phyloP scores from a whole-genome alignment of 2,113 vertebrate genomes.

The Rattus rattus region DNA sequence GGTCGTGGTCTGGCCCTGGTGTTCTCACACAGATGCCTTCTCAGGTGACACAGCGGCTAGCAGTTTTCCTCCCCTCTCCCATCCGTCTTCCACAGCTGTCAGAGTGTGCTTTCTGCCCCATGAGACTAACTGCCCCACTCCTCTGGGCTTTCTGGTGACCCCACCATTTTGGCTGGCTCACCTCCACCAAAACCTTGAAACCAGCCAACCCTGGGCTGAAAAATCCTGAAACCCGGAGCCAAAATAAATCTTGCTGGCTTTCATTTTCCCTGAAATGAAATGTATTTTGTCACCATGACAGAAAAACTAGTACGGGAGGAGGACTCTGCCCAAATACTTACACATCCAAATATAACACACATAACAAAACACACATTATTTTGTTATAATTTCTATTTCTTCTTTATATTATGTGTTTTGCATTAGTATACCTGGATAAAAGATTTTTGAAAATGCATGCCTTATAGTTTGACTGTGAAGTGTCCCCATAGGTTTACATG shows the following conservation, averaged over 20 bases:
- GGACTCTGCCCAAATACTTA: neutral
- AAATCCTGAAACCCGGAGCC: neutral
- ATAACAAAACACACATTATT: neutral
- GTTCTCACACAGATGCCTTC: no score
- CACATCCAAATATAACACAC: neutral
- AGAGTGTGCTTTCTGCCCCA: neutral
- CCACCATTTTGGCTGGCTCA: neutral
- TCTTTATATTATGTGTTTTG: neutral
- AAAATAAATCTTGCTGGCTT: neutral
- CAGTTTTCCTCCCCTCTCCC: neutral
- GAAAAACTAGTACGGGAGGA: neutral
- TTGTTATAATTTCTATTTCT: neutral
- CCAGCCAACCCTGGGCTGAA: neutral
- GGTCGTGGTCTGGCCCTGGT: accelerated
- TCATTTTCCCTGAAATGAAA: neutral
- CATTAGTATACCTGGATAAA: neutral
- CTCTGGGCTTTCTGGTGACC: neutral
- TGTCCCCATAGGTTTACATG: neutral
- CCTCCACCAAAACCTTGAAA: neutral
- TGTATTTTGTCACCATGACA: neutral
- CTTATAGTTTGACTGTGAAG: neutral
- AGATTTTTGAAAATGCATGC: neutral
- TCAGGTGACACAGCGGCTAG: neutral
- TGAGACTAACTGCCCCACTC: neutral
- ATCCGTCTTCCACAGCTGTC: neutral